Evolutionary conservation across 2,797 vertebrate genomes (phyloP).

Genomic region (Takifugu ocellatus): DNA sequence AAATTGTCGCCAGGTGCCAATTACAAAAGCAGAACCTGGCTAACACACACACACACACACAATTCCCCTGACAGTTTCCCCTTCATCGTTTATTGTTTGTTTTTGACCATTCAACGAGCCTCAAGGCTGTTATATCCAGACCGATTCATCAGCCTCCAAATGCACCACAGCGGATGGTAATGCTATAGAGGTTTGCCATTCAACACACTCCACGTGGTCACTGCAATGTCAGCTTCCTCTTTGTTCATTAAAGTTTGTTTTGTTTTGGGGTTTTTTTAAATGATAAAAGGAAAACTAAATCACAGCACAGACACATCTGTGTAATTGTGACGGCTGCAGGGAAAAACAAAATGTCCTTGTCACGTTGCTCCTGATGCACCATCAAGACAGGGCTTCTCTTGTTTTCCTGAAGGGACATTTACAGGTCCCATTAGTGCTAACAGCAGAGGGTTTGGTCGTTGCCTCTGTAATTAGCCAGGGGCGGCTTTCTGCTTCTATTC

Average conservation of each 20-base stretch:
- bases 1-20: conserved; percentile 4
- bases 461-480: conserved; percentile 45
- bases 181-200: conserved; percentile 24
- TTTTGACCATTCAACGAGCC: background rate
- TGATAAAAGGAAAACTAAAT: too few relatives aligned
- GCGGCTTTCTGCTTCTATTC: conserved; percentile 42
- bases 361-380: conserved; percentile 5
- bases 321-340: conserved; percentile 13
- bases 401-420: conserved; percentile 42
- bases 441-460: conserved; percentile 36
- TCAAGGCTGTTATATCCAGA: conserved; percentile 20
- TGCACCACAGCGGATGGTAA: conserved; percentile 5
- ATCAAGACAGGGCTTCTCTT: conserved; percentile 18
- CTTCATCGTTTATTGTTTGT: conserved; percentile 30
- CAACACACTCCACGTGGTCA: background rate
- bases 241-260: conserved; percentile 3
- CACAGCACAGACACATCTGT: background rate
- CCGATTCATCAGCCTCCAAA: conserved; percentile 22
- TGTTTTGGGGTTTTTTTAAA: background rate
- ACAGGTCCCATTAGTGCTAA: conserved; percentile 55
- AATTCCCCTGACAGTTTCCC: conserved; percentile 13
- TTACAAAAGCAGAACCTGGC: conserved; percentile 13
- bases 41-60: conserved; percentile 5
- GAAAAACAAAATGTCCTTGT: conserved; percentile 29
- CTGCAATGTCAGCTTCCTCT: background rate